phyloP scores from a whole-genome alignment of 2,113 vertebrate species.

The Dissostichus mawsoni region DNA sequence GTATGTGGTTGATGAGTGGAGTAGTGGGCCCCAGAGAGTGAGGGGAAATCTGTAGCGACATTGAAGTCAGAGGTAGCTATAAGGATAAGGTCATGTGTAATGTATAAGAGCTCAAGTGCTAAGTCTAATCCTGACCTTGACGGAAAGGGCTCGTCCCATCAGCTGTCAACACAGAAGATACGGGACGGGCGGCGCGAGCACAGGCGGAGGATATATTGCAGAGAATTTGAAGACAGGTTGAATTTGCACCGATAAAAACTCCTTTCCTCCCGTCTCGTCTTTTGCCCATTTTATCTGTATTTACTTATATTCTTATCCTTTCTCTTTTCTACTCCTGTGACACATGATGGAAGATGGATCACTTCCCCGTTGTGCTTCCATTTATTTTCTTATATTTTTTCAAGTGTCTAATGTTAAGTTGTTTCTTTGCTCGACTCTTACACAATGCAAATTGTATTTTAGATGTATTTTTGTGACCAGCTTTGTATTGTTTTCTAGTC shows the following conservation, averaged over 20 bases:
- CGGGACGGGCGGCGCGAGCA: conserved; percentile 21
- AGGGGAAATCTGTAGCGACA: conserved; percentile 37
- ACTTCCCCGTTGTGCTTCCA: too few species aligned
- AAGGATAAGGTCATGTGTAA: conserved; percentile 37
- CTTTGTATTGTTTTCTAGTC: too few species aligned
- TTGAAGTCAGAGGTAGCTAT: conserved; percentile 14
- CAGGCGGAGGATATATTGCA: conserved; percentile 27
- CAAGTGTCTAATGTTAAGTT: background rate
- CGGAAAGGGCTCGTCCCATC: conserved; percentile 28
- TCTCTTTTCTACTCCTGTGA: too few species aligned
- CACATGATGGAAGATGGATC: background rate
- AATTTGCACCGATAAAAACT: conserved; percentile 39
- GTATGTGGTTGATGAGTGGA: conserved; percentile 44
- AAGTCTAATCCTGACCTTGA: conserved; percentile 21
- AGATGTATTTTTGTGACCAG: too few species aligned
- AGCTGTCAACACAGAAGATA: conserved; percentile 62
- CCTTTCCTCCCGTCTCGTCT: conserved; percentile 1
- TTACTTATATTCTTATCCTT: too few species aligned
- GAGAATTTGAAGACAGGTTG: conserved; percentile 40
- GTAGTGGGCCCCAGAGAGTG: conserved; percentile 26
- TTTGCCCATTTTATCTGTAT: conserved; percentile 18
- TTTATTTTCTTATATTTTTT: background rate
- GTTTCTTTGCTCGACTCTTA: background rate
- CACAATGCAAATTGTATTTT: background rate
- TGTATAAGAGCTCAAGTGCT: conserved; percentile 15